Percentiles rank a stretch among this genome's conserved stretches.
Evolutionary conservation across 1,140 invertebrate genomes (phyloP).

Genomic region (Brachionus paranguensis): DNA sequence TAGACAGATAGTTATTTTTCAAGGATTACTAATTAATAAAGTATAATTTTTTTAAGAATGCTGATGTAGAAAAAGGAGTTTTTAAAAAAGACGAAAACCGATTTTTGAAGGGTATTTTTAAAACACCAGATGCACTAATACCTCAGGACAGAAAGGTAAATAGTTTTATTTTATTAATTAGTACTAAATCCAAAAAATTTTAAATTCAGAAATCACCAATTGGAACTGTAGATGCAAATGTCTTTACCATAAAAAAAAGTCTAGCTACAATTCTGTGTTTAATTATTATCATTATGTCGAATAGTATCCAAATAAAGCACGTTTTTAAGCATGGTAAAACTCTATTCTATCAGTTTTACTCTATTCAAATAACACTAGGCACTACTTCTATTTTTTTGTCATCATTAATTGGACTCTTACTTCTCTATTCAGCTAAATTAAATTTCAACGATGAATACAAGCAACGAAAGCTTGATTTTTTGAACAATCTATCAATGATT

Average conservation of each 20-base stretch:
- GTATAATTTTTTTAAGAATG: neutral
- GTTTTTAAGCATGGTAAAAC: slow-evolving; percentile 9
- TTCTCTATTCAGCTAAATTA: slow-evolving; percentile 10
- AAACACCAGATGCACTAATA: slow-evolving; percentile 16
- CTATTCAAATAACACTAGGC: slow-evolving; percentile 6
- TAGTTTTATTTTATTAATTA: neutral
- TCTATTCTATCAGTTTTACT: slow-evolving; percentile 25
- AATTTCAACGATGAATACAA: slow-evolving; percentile 11
- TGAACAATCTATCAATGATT: slow-evolving; percentile 27
- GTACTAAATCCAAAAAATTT: neutral
- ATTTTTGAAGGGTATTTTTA: neutral
- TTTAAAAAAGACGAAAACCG: neutral
- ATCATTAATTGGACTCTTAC: neutral
- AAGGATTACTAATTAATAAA: no score
- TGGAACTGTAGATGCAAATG: slow-evolving; percentile 10
- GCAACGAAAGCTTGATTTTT: neutral
- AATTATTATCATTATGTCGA: slow-evolving; percentile 32
- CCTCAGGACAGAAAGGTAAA: slow-evolving; percentile 17
- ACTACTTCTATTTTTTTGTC: neutral
- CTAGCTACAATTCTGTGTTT: neutral
- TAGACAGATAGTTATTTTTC: no score
- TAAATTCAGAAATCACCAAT: neutral
- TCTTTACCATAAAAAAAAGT: slow-evolving; percentile 25
- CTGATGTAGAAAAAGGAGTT: neutral
- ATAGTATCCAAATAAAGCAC: slow-evolving; percentile 35